Base-by-base conservation (phyloP, 2,888 invertebrate species). In the Branchinecta sandiegonensis region DNA sequence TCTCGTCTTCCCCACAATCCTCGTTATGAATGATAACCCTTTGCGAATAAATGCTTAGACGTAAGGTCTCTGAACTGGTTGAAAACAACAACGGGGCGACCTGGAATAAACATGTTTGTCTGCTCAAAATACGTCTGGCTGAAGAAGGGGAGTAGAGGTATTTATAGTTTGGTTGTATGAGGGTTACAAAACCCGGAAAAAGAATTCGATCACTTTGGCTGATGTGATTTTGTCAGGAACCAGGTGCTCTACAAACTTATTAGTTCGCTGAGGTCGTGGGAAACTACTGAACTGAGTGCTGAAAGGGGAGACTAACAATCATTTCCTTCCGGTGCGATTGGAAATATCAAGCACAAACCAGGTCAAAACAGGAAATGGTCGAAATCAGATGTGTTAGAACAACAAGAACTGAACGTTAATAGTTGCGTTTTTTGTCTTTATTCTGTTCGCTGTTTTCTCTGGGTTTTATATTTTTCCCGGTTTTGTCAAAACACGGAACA, bases 21-120 rank as follows among this genome's bases (percentile, higher is more conserved):
- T 56, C 8, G 10, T 56, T 56, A 56, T 56, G 63, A 56, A 56
- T n/a, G 63, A 56, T 56, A 23, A 56, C 63, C 63, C 63, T n/a
- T 56, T 23, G 23, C 63, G 23, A 56, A 37, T 37, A 37, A 37
- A 37, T 37, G 37, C 37, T 37, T 56, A 8, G n/a, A 23, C 63
- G 63, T 56, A 56, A 56, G 63, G 63, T 11, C 63, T 37, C 37
- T 17, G 63, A 56, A n/a, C 23, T 56, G 63, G 63, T 23, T 56
- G 63, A 56, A 56, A 56, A 56, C 63, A 56, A 56, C 63, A 56
- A 17, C n/a, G 63, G 63, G 63, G 63, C 23, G 23, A 56, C 37
- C 37, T 56, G 63, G 63, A 56, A 56, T 56, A 56, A 56, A 56
- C 63, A 56, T 56, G 63, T 56, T 56, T 56, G 63, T 56, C 63